Evolutionary conservation across 2,888 invertebrate genomes (phyloP).

Genomic region (Branchinecta sandiegonensis): DNA sequence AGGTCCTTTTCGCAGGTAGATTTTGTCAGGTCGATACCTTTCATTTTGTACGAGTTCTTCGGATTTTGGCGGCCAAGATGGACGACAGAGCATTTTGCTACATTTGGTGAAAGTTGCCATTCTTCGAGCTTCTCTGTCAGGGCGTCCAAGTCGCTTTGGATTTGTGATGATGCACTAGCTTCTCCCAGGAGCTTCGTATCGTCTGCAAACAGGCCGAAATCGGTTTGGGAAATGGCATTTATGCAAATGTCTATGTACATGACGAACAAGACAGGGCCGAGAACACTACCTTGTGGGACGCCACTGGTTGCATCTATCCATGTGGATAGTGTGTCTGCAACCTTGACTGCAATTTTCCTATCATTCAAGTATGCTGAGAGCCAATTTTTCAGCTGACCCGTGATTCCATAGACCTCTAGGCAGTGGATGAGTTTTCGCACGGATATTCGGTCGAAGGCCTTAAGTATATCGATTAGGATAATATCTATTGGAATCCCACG

Average conservation of each 20-base stretch:
- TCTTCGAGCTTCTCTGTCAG: constrained; percentile 14
- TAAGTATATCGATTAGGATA: no score
- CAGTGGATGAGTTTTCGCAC: no score
- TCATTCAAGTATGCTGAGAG: background rate
- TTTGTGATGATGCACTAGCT: constrained; percentile 11
- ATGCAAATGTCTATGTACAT: constrained; percentile 8
- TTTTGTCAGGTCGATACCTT: constrained; percentile 4
- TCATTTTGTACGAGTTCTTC: constrained; percentile 8
- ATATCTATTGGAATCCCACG: no score
- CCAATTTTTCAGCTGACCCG: no score
- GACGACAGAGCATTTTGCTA: constrained; percentile 8
- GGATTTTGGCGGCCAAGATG: constrained; percentile 11
- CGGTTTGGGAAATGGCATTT: constrained; percentile 11
- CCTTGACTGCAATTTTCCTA: constrained; percentile 5
- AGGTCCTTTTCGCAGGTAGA: constrained; percentile 8
- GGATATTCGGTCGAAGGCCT: no score
- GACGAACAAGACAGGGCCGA: constrained; percentile 4
- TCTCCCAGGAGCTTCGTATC: background rate
- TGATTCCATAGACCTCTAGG: no score
- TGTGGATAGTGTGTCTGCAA: constrained; percentile 11
- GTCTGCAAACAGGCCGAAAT: constrained; percentile 14
- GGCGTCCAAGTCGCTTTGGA: constrained; percentile 14
- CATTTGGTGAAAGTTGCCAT: constrained; percentile 11
- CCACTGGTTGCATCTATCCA: constrained; percentile 14
- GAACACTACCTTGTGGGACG: constrained; percentile 14